Conservation (phyloP, 2,797 vertebrate genomes). For the Microcaecilia unicolor region DNA sequence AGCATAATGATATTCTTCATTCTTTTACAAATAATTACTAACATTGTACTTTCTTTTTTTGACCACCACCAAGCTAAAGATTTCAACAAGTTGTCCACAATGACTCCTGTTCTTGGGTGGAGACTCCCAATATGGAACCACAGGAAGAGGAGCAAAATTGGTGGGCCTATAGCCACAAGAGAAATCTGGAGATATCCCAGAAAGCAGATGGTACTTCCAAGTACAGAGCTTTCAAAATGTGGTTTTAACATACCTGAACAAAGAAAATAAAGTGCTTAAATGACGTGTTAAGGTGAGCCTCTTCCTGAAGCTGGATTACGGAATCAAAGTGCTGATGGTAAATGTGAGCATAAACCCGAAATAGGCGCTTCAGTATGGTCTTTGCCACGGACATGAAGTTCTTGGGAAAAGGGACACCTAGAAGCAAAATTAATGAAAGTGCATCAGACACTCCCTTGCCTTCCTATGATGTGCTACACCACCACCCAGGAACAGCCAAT, state of each 20-base stretch:
- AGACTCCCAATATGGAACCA: too few relatives aligned
- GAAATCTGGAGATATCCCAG: too few relatives aligned
- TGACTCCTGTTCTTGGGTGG: too few relatives aligned
- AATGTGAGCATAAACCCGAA: conserved; percentile 94
- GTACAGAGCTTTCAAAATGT: neutral
- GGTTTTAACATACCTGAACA: conserved; percentile 70
- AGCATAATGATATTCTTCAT: too few relatives aligned
- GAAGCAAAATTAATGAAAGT: neutral
- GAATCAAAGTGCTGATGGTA: conserved; percentile 98
- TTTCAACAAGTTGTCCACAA: too few relatives aligned
- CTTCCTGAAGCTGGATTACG: conserved; percentile 93
- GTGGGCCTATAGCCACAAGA: too few relatives aligned
- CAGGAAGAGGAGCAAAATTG: too few relatives aligned
- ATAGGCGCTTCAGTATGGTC: conserved; percentile 93
- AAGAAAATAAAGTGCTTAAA: conserved; percentile 99
- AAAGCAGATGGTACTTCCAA: too few relatives aligned
- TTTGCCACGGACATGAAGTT: conserved; percentile 98
- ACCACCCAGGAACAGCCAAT: too few relatives aligned
- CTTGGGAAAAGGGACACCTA: conserved; percentile 92
- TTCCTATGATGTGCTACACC: neutral
- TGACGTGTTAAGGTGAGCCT: conserved; percentile 96
- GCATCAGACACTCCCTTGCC: rapidly evolving
- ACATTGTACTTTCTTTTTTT: too few relatives aligned
- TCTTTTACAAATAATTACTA: too few relatives aligned
- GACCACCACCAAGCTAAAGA: too few relatives aligned